These are phyloP conservation scores for Athetis lepigone DNA, from an alignment of 2,888 invertebrate species.

Conservation along the genomic window DNA sequence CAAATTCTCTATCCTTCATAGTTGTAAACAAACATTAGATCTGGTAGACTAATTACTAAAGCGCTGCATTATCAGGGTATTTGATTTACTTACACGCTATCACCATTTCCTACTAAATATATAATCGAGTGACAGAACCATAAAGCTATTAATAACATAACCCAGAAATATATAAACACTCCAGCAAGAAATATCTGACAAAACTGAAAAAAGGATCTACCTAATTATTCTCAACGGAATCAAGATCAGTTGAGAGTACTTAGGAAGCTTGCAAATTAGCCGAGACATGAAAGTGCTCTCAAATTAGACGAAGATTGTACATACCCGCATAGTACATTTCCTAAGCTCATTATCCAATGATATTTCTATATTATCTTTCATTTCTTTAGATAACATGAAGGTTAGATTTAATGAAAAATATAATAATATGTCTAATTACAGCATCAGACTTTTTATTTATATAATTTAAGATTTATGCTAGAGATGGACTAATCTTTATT, in stretches of 20 bases:
- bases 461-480: background rate
- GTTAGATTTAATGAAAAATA: background rate
- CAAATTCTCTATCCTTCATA: no score
- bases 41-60: no score
- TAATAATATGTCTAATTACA: background rate
- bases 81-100: no score
- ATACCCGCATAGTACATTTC: background rate
- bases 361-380: background rate
- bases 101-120: no score
- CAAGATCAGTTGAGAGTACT: constrained; percentile 51
- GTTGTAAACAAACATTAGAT: no score
- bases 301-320: constrained; percentile 39
- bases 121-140: no score
- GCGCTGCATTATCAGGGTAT: no score
- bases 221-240: constrained; percentile 50
- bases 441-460: background rate
- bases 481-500: background rate
- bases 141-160: no score
- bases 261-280: constrained; percentile 50
- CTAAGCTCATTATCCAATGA: background rate
- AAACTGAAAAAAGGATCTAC: constrained; percentile 37
- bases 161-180: background rate
- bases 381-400: background rate
- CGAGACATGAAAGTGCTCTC: constrained; percentile 51
- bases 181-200: constrained; percentile 1